Conservation (phyloP, 2,888 invertebrate genomes). For the Aphidius colemani region DNA sequence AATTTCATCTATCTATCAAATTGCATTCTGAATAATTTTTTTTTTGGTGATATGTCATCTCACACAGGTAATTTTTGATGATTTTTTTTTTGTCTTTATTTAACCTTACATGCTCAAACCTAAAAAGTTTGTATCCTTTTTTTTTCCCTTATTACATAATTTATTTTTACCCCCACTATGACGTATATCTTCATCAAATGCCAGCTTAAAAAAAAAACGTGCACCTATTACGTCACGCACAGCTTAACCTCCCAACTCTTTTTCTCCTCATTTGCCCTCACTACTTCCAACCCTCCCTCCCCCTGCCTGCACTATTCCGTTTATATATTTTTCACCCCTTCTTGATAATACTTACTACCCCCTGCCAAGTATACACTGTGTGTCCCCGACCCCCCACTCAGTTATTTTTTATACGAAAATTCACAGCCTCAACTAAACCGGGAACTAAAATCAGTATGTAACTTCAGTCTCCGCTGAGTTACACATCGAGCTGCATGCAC, state of each 20-base stretch:
- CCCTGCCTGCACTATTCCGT: constrained; percentile 26
- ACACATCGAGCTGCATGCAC: constrained; percentile 42
- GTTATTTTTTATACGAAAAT: neutral
- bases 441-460: constrained; percentile 20
- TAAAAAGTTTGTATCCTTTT: too few relatives aligned
- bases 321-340: neutral
- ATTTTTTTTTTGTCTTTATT: too few relatives aligned
- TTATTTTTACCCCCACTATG: too few relatives aligned
- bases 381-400: constrained; percentile 11
- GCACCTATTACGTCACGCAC: too few relatives aligned
- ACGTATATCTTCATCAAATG: too few relatives aligned
- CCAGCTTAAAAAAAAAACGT: too few relatives aligned
- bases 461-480: constrained; percentile 46
- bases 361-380: constrained; percentile 21
- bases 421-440: neutral
- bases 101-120: too few relatives aligned
- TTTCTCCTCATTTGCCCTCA: constrained; percentile 23
- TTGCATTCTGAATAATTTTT: too few relatives aligned
- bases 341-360: neutral
- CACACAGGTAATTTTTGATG: too few relatives aligned
- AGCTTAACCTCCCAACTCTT: constrained; percentile 33
- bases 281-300: constrained; percentile 28
- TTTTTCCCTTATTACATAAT: too few relatives aligned
- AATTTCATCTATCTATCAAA: too few relatives aligned
- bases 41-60: too few relatives aligned